Percentiles rank a stretch among this genome's conserved stretches.
Conservation (phyloP, 2,797 vertebrate genomes). For the Channa striata region DNA sequence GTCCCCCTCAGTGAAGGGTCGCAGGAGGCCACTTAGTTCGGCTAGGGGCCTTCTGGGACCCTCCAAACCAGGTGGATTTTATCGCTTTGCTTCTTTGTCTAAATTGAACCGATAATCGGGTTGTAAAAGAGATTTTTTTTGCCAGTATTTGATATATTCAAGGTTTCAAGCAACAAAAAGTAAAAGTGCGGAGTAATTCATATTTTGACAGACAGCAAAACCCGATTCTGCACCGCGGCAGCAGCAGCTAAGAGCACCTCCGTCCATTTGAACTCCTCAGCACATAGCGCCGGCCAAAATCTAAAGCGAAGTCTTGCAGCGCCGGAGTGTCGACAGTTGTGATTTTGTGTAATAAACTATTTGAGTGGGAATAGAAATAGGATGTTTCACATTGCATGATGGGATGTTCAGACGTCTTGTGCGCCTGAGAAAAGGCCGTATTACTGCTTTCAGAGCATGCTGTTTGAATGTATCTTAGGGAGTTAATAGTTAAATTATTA, state of each 20-base stretch:
- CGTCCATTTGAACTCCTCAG: conserved; percentile 7
- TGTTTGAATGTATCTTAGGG: conserved; percentile 59
- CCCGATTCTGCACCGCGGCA: conserved; percentile 21
- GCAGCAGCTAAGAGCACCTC: conserved; percentile 27
- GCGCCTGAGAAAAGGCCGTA: conserved; percentile 28
- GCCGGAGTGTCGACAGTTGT: conserved; percentile 34
- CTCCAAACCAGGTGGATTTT: conserved; percentile 11
- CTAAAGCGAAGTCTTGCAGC: conserved; percentile 18
- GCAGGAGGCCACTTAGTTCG: conserved; percentile 15
- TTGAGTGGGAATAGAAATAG: conserved; percentile 55
- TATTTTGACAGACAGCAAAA: too few relatives aligned
- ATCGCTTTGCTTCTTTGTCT: background rate
- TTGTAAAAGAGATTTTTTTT: conserved; percentile 14
- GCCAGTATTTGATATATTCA: conserved; percentile 19
- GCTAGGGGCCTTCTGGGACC: conserved; percentile 27
- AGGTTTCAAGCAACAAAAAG: background rate
- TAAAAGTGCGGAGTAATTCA: background rate
- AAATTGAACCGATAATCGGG: background rate
- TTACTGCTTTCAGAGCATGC: conserved; percentile 52
- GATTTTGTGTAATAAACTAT: conserved; percentile 42
- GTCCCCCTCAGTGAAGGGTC: conserved; percentile 23
- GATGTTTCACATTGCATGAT: conserved; percentile 63
- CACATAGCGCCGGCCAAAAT: background rate
- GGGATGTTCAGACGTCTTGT: conserved; percentile 38
- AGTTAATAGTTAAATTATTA: conserved; percentile 55